Base-by-base conservation (phyloP, 2,888 invertebrate genomes). In the Athalia circularis region DNA sequence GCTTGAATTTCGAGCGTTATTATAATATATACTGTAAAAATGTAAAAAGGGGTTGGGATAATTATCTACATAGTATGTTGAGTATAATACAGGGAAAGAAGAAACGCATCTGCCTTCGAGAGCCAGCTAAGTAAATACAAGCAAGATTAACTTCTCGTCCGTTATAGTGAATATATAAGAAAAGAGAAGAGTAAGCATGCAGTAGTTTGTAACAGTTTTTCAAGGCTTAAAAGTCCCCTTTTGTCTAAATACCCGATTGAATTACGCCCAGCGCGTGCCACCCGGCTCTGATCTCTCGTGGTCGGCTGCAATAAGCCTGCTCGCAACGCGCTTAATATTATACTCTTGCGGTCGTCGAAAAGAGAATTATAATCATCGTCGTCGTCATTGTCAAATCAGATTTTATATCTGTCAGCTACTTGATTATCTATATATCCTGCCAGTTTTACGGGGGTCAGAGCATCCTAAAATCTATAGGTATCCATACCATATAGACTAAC, bases 261-360 rank as follows among this genome's bases (percentile, higher is more conserved):
- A 89, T 90, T 89, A 89, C 89, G 85, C 77, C 29, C 29, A 29
- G 80, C 89, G 88, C 89, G 89, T 89, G 89, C 88, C 89, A 87
- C 82, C 86, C 87, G 85, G 83, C 85, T 82, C 29, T 29, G 29
- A 29, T 29, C 29, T 29, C 65, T 77, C 74, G 78, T 64, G 70
- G 74, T 78, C 15, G 74, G 52, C 29, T 29, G 29, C 48, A 77
- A 62, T 65, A 75, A 75, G 75, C 75, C 75, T 9, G 50, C 62
- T 29, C 29, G 29, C 29, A 29, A 29, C 29, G 29, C 29, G 29
- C 29, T 29, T 29, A 29, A 29, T 29, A 29, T 29, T 29, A 29
- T 29, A 29, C 29, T 29, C 29, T 29, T 75, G 61, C 75, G 75
- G 75, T 75, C 54, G 50, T 75, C 62, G 62, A 50, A 75, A 29